Evolutionary conservation across 2,113 vertebrate genomes (phyloP), one percentile per base, ranked within the genome.

Genomic region (Recurvirostra avosetta): DNA sequence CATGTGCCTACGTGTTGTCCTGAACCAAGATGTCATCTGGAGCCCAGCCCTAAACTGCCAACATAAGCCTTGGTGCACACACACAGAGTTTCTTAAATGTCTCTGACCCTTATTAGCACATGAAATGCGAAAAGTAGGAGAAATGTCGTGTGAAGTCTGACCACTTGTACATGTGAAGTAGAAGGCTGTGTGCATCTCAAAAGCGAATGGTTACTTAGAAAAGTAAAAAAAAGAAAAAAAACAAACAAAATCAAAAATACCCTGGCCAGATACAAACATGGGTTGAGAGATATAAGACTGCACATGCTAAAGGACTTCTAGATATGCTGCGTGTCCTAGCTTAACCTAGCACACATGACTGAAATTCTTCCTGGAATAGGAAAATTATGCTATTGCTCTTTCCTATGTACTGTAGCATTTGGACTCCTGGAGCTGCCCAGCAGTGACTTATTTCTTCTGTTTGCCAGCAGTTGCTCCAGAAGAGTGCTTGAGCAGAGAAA

Each of bases 351-450:
- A 34, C 32, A 47, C 55, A 40, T 0, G 1, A 55, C 40, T 58
- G 62, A 88, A 55, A n/a, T 66, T 79, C 34, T 88, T 86, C 50
- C 63, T 71, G 63, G 49, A 91, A 86, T 8, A 63, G 65, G n/a
- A 88, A 67, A 92, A 88, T 55, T 18, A 41, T 53, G 9, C 19
- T 82, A 20, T 62, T 53, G 30, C 70, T 94, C 52, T 82, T 96
- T 92, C 76, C 67, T 76, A 30, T 12, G 29, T 50, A 38, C 45
- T 70, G 55, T 32, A 82, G 79, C 50, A 34, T 43, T 94, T 94
- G 61, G 22, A 59, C 62, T 82, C 34, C 27, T 3, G 40, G 52
- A 81, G 41, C 29, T 65, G 63, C 90, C 56, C 58, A 49, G 50
- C 1, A 2, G 50, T 92, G 76, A 68, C 68, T 88, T 93, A 83